These are phyloP conservation scores for Sebastes matsubarae DNA, from an alignment of 2,797 vertebrate genomes.

Conservation along the genomic window DNA sequence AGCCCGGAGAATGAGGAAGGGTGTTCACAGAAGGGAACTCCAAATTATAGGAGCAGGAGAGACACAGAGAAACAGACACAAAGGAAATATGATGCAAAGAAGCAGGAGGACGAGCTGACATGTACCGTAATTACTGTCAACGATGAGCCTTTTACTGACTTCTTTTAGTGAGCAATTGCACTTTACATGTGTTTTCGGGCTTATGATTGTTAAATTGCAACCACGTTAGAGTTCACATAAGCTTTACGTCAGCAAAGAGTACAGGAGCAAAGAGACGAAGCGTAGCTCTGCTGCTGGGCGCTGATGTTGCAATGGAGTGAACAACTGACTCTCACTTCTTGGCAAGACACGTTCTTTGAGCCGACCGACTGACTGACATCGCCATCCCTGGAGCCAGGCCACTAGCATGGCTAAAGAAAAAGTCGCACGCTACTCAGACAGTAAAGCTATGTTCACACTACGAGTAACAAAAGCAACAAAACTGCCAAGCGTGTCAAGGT, in stretches of 20 bases:
- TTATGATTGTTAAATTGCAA: background rate
- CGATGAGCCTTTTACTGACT: background rate
- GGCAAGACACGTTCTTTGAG: no score
- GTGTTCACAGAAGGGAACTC: background rate
- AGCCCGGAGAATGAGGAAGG: slow-evolving; percentile 15
- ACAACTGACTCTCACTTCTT: no score
- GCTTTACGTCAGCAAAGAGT: background rate
- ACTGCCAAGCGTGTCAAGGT: no score
- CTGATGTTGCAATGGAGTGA: no score
- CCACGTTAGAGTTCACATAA: background rate
- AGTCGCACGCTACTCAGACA: accelerated
- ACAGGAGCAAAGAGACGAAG: no score
- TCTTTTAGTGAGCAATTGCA: background rate
- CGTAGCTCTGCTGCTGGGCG: no score
- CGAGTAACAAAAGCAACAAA: no score
- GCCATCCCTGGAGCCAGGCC: no score
- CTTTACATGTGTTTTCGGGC: background rate
- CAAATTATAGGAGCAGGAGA: slow-evolving; percentile 8
- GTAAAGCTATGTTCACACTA: no score
- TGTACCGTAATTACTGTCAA: background rate
- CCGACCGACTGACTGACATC: no score
- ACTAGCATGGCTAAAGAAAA: no score
- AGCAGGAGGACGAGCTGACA: background rate
- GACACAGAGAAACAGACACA: background rate
- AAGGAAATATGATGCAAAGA: background rate